Percentiles rank a stretch among this genome's conserved stretches.
phyloP scores from a whole-genome alignment of 2,888 invertebrate species.

The Diploptera punctata region DNA sequence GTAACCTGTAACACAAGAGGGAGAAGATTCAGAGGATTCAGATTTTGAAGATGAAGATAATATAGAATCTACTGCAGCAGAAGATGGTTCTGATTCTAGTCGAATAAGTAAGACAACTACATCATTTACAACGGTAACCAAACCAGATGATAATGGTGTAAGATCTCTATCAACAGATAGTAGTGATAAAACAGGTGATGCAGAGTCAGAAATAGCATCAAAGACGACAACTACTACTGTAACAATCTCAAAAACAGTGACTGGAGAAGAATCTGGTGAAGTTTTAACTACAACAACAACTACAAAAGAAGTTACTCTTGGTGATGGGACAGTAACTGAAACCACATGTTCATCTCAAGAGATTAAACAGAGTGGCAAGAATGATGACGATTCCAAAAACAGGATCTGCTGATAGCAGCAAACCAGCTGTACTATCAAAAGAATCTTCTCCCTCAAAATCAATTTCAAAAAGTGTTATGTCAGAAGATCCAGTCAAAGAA shows the following conservation, averaged over 20 bases:
- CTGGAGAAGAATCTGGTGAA: slow-evolving; percentile 52
- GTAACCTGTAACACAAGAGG: neutral
- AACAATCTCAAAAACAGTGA: slow-evolving; percentile 32
- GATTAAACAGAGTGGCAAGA: neutral
- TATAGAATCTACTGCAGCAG: slow-evolving; percentile 15
- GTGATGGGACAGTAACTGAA: slow-evolving; percentile 53
- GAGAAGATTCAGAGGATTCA: slow-evolving; percentile 17
- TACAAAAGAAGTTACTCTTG: slow-evolving; percentile 60
- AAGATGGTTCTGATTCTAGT: slow-evolving; percentile 15
- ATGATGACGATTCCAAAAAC: neutral
- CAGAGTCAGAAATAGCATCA: neutral
- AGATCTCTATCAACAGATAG: neutral
- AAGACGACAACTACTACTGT: slow-evolving; percentile 30
- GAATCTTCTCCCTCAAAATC: neutral
- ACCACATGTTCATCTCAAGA: slow-evolving; percentile 9
- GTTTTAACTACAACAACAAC: slow-evolving; percentile 60
- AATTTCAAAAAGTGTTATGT: neutral
- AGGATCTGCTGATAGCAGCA: neutral
- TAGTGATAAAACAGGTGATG: slow-evolving; percentile 11
- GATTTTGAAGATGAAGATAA: slow-evolving; percentile 25
- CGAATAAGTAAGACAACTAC: neutral
- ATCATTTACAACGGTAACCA: neutral
- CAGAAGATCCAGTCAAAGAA: too few relatives aligned
- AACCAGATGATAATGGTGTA: neutral
- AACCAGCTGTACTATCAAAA: neutral